phyloP scores from a whole-genome alignment of 2,888 invertebrate genomes.

The Branchipolynoe longqiensis region DNA sequence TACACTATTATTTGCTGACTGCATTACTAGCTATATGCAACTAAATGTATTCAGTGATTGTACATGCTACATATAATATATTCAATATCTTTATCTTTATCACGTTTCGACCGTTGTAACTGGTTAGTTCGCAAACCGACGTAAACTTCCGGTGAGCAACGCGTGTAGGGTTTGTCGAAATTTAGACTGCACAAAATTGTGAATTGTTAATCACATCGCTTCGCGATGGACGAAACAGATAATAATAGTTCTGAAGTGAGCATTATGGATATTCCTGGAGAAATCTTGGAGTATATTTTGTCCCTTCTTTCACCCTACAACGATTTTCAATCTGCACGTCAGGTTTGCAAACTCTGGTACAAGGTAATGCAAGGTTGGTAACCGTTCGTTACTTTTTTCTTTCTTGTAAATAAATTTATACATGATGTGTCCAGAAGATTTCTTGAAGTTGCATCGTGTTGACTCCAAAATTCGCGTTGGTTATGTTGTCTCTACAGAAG shows the following conservation, averaged over 20 bases:
- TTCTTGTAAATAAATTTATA: too few species aligned
- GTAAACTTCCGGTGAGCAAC: background rate
- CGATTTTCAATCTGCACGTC: constrained; percentile 92
- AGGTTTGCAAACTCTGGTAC: constrained; percentile 94
- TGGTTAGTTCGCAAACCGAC: background rate
- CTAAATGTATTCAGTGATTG: too few species aligned
- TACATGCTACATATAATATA: too few species aligned
- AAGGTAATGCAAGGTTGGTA: constrained; percentile 89
- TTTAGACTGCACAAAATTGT: background rate
- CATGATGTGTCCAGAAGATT: too few species aligned
- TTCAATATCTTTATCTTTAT: too few species aligned
- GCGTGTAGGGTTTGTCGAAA: background rate
- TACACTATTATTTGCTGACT: too few species aligned
- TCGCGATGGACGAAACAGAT: constrained; percentile 17
- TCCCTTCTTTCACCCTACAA: constrained; percentile 93
- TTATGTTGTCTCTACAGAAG: too few species aligned
- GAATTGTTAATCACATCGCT: background rate
- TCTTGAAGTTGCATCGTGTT: too few species aligned
- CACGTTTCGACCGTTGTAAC: too few species aligned
- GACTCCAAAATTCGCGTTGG: too few species aligned
- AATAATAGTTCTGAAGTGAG: background rate
- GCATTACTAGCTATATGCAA: too few species aligned
- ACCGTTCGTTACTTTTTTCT: background rate
- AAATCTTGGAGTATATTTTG: constrained; percentile 95
- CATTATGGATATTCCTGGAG: constrained; percentile 91